phyloP scores from a whole-genome alignment of 2,888 invertebrate genomes.

The Habroteleia sp. region DNA sequence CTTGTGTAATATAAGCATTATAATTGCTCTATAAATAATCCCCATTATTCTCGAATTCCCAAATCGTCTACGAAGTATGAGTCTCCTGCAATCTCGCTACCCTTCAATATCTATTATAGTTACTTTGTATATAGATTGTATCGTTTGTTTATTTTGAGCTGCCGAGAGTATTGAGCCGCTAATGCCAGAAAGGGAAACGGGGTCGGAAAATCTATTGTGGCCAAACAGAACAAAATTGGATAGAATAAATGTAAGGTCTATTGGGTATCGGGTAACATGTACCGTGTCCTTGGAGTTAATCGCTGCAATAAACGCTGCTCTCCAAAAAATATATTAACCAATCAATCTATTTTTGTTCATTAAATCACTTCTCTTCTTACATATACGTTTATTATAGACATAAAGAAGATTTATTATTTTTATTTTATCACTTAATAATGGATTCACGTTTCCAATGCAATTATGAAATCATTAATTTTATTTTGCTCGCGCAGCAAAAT shows the following conservation, averaged over 20 bases:
- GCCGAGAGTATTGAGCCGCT: slow-evolving; percentile 4
- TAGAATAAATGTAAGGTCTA: slow-evolving; percentile 30
- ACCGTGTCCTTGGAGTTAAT: slow-evolving; percentile 1
- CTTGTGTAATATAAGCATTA: not conserved
- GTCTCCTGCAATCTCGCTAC: not conserved
- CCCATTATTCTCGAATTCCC: slow-evolving; percentile 25
- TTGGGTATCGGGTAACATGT: slow-evolving; percentile 31
- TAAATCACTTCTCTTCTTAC: not conserved
- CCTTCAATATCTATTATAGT: slow-evolving; percentile 27
- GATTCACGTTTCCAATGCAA: too few relatives aligned
- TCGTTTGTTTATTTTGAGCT: slow-evolving; percentile 50
- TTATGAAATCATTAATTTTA: too few relatives aligned
- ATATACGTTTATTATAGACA: too few relatives aligned
- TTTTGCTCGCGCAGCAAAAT: too few relatives aligned
- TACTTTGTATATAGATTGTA: slow-evolving; percentile 36
- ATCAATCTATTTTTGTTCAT: too few relatives aligned
- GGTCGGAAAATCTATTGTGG: slow-evolving; percentile 36
- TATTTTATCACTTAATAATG: too few relatives aligned
- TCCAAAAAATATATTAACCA: slow-evolving; percentile 1
- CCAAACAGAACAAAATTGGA: slow-evolving; percentile 45
- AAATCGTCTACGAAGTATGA: slow-evolving; percentile 18
- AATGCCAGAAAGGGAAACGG: slow-evolving; percentile 12
- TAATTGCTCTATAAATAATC: slow-evolving; percentile 17
- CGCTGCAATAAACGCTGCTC: slow-evolving; percentile 25
- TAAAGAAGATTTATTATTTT: too few relatives aligned